These are phyloP conservation scores for Anolis carolinensis DNA, from an alignment of 2,113 vertebrate species.

Conservation along the genomic window DNA sequence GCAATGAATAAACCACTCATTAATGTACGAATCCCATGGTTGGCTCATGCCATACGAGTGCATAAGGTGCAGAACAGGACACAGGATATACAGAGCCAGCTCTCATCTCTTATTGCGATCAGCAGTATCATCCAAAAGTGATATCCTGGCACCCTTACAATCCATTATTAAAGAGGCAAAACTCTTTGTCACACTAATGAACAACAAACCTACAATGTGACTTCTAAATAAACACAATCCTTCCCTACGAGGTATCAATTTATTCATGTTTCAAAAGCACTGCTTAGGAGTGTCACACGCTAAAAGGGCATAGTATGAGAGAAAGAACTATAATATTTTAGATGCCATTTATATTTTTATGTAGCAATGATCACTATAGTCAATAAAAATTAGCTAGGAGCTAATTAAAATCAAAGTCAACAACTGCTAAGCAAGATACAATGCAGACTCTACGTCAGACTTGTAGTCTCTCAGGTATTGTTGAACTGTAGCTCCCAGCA, in stretches of 20 bases:
- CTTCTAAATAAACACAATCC: slow-evolving; percentile 10
- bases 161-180: slow-evolving; percentile 29
- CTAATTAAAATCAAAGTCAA: background rate
- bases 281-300: background rate
- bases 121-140: slow-evolving; percentile 37
- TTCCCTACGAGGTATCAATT: background rate
- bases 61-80: background rate
- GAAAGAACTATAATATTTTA: background rate
- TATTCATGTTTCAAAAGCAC: background rate
- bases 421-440: background rate
- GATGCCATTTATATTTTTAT: too few relatives aligned
- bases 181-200: slow-evolving; percentile 13
- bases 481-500: too few relatives aligned
- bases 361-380: background rate
- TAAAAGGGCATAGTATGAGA: background rate
- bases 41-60: background rate
- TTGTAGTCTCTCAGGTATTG: too few relatives aligned
- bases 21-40: slow-evolving; percentile 9
- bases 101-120: slow-evolving; percentile 25
- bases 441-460: background rate
- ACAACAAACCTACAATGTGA: slow-evolving; percentile 34
- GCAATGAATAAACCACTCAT: background rate
- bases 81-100: background rate
- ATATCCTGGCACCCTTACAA: slow-evolving; percentile 31
- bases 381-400: background rate